Conservation (phyloP, 2,888 invertebrate species). For the Harpalus rufipes region DNA sequence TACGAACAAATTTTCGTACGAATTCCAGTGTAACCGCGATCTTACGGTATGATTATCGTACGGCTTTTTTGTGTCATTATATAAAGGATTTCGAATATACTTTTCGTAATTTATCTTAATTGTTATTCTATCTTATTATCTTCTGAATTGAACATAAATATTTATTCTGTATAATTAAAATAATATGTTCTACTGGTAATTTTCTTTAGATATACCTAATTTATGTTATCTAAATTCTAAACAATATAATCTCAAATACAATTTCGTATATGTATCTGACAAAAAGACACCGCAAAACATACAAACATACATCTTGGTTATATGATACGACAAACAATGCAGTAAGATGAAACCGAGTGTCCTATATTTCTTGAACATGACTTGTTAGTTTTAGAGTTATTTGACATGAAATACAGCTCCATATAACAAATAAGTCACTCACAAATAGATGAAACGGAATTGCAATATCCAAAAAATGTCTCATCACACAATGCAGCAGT, state of each 20-base stretch:
- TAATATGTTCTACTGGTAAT: neutral
- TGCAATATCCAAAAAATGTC: neutral
- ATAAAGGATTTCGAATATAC: too few relatives aligned
- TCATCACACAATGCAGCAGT: neutral
- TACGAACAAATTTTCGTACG: too few relatives aligned
- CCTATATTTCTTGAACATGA: slow-evolving; percentile 6
- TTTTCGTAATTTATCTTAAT: too few relatives aligned
- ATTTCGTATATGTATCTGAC: slow-evolving; percentile 18
- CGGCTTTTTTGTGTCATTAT: too few relatives aligned
- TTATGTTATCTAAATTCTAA: neutral
- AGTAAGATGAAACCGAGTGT: neutral
- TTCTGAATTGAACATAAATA: too few relatives aligned
- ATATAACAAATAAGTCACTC: slow-evolving; percentile 1
- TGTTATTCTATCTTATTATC: too few relatives aligned
- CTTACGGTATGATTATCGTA: too few relatives aligned
- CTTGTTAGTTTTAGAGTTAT: slow-evolving; percentile 20
- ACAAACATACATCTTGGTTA: neutral
- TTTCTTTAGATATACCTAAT: neutral
- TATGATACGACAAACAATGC: slow-evolving; percentile 14
- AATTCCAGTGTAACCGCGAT: too few relatives aligned
- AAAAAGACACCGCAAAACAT: slow-evolving; percentile 11
- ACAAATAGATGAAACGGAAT: neutral
- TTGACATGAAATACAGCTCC: slow-evolving; percentile 22
- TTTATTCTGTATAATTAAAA: too few relatives aligned
- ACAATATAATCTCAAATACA: slow-evolving; percentile 16